Evolutionary conservation across 2,113 vertebrate species (phyloP).

Genomic region (Ptyas mucosa): DNA sequence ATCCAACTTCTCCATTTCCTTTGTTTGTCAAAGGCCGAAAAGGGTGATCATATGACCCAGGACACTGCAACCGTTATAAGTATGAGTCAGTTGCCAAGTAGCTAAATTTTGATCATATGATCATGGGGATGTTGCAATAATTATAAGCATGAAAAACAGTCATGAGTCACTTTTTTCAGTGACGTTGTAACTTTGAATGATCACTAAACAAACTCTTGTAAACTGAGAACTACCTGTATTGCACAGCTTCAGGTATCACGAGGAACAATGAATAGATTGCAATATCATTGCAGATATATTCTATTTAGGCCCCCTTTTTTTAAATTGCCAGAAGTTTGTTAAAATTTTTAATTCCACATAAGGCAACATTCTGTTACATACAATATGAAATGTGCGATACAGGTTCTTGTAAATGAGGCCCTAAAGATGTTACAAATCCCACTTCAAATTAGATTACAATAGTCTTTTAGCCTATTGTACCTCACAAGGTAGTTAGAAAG

Average conservation of each 20-base stretch:
- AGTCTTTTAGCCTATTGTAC: neutral
- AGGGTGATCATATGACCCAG: neutral
- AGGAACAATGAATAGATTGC: constrained; percentile 21
- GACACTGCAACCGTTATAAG: neutral
- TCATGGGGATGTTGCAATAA: neutral
- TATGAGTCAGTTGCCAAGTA: neutral
- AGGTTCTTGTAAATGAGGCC: neutral
- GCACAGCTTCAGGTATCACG: constrained; percentile 46
- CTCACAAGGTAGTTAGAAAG: neutral
- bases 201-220: neutral
- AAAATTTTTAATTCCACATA: neutral
- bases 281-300: neutral
- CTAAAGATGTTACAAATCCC: neutral
- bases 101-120: neutral
- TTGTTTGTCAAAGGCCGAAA: neutral
- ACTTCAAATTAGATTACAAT: neutral
- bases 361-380: neutral
- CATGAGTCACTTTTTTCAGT: neutral
- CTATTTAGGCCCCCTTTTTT: neutral
- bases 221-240: neutral
- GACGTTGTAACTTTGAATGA: too few species aligned
- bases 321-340: neutral
- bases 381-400: neutral
- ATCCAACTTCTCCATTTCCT: neutral
- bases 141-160: neutral